Evolutionary conservation across 2,113 vertebrate species (phyloP).

Genomic region (Syngnathus scovelli): DNA sequence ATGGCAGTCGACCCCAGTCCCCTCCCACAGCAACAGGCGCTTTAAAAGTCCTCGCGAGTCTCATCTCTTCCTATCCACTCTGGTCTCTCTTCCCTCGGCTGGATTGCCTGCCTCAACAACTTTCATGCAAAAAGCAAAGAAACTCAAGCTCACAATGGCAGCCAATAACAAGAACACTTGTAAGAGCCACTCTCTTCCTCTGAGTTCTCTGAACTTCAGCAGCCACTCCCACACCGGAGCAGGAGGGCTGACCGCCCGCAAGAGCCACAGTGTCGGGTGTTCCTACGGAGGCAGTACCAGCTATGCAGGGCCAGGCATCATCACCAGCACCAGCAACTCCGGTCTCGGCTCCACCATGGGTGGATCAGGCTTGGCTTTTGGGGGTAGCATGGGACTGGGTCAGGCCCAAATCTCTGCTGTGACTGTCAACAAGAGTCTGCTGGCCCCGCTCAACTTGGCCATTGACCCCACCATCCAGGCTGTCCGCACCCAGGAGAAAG

Average conservation of each 20-base stretch:
- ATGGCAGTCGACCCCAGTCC: slow-evolving; percentile 42
- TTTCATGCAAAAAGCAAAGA: slow-evolving; percentile 27
- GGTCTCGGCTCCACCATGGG: slow-evolving; percentile 56
- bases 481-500: slow-evolving; percentile 87
- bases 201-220: no score
- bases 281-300: slow-evolving; percentile 58
- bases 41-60: slow-evolving; percentile 60
- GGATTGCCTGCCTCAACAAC: slow-evolving; percentile 37
- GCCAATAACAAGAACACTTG: slow-evolving; percentile 19
- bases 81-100: slow-evolving; percentile 60
- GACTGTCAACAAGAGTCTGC: slow-evolving; percentile 82
- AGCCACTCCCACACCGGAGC: slow-evolving; percentile 56
- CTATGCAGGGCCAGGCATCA: slow-evolving; percentile 51
- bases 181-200: no score
- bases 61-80: slow-evolving; percentile 62
- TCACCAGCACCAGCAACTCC: slow-evolving; percentile 55
- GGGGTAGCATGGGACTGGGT: slow-evolving; percentile 13
- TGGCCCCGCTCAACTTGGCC: slow-evolving; percentile 83
- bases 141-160: slow-evolving; percentile 59
- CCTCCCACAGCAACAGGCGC: slow-evolving; percentile 56
- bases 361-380: slow-evolving; percentile 14
- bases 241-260: slow-evolving; percentile 50
- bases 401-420: slow-evolving; percentile 76
- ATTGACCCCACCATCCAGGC: slow-evolving; percentile 85
- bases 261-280: slow-evolving; percentile 18